phyloP scores from a whole-genome alignment of 2,888 invertebrate genomes.

The Alloscopus bannaensis region DNA sequence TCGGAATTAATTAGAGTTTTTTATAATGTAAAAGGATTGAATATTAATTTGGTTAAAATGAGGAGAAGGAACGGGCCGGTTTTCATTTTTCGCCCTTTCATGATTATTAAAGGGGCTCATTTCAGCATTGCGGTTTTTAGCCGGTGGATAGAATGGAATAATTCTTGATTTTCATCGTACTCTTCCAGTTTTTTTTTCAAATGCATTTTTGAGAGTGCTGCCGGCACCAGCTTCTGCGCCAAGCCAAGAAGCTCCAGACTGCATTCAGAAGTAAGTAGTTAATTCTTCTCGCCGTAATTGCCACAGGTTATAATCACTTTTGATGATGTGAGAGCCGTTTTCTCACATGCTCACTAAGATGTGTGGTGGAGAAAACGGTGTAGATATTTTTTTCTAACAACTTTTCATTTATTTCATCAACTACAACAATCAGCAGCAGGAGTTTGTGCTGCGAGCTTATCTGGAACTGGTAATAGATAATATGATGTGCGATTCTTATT shows the following conservation, averaged over 20 bases:
- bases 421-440: slow-evolving; percentile 52
- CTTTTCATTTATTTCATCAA: slow-evolving; percentile 52
- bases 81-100: slow-evolving; percentile 21
- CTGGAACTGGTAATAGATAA: slow-evolving; percentile 46
- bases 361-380: background rate
- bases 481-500: slow-evolving; percentile 47
- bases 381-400: slow-evolving; percentile 25
- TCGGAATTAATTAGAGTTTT: slow-evolving; percentile 68
- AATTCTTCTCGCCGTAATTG: slow-evolving; percentile 54
- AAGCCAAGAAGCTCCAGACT: too few species aligned
- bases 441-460: slow-evolving; percentile 19
- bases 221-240: slow-evolving; percentile 25
- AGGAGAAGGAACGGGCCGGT: slow-evolving; percentile 49
- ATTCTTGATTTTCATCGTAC: slow-evolving; percentile 12
- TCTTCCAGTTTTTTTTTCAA: slow-evolving; percentile 45
- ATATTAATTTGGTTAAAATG: slow-evolving; percentile 66
- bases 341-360: slow-evolving; percentile 23
- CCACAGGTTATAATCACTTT: slow-evolving; percentile 62
- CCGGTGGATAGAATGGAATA: background rate
- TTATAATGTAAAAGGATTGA: slow-evolving; percentile 54
- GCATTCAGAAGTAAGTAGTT: slow-evolving; percentile 47
- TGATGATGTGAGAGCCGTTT: slow-evolving; percentile 50
- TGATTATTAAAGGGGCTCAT: background rate
- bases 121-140: slow-evolving; percentile 13
- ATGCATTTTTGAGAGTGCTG: background rate